Evolutionary conservation across 2,113 vertebrate species (phyloP), one percentile per base, ranked within the genome.

Genomic region (Sander vitreus): DNA sequence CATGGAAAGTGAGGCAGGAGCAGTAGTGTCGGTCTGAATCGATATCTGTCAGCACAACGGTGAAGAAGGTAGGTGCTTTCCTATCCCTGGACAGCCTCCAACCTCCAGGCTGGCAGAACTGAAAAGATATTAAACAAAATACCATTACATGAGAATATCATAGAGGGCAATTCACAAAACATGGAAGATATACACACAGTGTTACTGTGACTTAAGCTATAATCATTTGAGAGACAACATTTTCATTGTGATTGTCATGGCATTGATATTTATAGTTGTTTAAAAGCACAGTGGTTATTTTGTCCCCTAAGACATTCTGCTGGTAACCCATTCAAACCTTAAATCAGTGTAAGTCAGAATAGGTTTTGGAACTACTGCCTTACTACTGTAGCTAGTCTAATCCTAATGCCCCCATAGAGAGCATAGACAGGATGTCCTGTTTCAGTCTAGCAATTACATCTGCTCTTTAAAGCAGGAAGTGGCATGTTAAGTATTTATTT

Each of bases 11-110:
- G 57, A 99, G 95, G 90, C 98, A 99, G 53, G 97, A 98, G 85
- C 98, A 99, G 94, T 98, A 99, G 95, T 99, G 98, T 55, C 98
- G 92, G 93, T 99, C 97, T 3, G 98, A 99, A 83, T 99, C 97
- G 12, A 99, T 99, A 83, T 99, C 98, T 15, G 98, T 99, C 93
- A 99, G 90, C 93, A 99, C 98, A 83, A 98, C 97, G 45, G 99
- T 97, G 77, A 99, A 99, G 93, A 99, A 99, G 0, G 97, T 97
- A 16, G 98, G 98, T 30, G 96, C 95, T 53, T 97, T 99, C 80
- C 98, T 94, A 64, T 99, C 97, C 58, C 96, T 96, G 1, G 97
- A 98, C 65, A 98, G 90, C 88, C 96, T 96, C 98, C 98, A 99
- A 88, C 98, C 98, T 75, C 96, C 96, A 76, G 98, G 98, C 91